Evolutionary conservation across 2,888 invertebrate species (phyloP).

Genomic region (Netelia virgata): DNA sequence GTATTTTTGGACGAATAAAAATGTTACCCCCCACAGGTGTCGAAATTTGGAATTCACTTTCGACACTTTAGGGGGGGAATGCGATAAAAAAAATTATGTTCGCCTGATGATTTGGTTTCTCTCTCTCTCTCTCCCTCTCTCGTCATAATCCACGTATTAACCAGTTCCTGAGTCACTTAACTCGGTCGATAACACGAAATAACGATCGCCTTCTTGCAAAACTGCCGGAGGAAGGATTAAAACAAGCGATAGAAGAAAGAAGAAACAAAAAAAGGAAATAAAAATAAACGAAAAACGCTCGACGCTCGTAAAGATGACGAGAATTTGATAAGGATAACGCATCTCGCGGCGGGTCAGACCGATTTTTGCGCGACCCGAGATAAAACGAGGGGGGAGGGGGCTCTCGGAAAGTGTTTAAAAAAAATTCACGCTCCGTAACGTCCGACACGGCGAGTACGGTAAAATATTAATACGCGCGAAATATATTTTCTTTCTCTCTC

Average conservation of each 20-base stretch:
- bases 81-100: too few relatives aligned
- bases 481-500: not conserved
- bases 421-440: not conserved
- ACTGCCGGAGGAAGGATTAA: constrained; percentile 4
- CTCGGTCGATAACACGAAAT: constrained; percentile 51
- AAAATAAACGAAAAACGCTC: constrained; percentile 22
- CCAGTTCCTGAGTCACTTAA: constrained; percentile 48
- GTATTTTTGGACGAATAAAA: too few relatives aligned
- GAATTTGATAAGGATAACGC: constrained; percentile 49
- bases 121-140: too few relatives aligned
- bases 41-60: too few relatives aligned
- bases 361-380: constrained; percentile 38
- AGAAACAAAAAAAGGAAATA: too few relatives aligned
- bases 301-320: constrained; percentile 52
- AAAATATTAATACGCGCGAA: not conserved
- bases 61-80: too few relatives aligned
- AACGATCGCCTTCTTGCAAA: constrained; percentile 37
- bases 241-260: too few relatives aligned
- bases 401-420: not conserved
- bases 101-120: too few relatives aligned
- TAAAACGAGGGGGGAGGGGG: constrained; percentile 10
- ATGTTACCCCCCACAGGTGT: too few relatives aligned
- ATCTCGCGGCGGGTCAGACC: constrained; percentile 29
- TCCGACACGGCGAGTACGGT: not conserved
- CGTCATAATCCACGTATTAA: constrained; percentile 50